A percentile compares a stretch with the other conserved stretches of the same genome.
Evolutionary conservation across 2,113 vertebrate genomes (phyloP).

Genomic region (Pseudorasbora parva): DNA sequence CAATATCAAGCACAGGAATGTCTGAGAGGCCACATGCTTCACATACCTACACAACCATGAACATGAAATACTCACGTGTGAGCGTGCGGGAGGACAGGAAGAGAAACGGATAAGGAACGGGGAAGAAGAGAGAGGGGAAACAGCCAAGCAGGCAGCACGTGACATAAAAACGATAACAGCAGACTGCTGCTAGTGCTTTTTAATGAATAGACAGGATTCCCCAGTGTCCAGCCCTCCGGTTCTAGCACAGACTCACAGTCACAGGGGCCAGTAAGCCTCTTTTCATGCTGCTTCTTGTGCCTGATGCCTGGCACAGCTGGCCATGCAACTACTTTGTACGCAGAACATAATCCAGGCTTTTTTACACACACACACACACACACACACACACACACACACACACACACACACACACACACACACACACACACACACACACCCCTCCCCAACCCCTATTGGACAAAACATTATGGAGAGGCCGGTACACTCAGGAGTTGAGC

Average conservation of each 20-base stretch:
- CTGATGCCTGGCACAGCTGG: constrained; percentile 11
- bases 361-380: too few relatives aligned
- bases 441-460: not conserved
- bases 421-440: too few relatives aligned
- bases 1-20: constrained; percentile 57
- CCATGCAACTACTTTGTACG: not conserved
- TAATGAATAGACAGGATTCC: constrained; percentile 59
- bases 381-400: too few relatives aligned
- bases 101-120: constrained; percentile 15
- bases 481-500: not conserved
- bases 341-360: constrained; percentile 28
- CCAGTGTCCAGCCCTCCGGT: not conserved
- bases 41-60: constrained; percentile 49
- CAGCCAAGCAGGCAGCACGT: constrained; percentile 36
- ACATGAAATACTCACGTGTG: constrained; percentile 38
- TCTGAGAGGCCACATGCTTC: constrained; percentile 54
- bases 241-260: constrained; percentile 5
- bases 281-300: constrained; percentile 12
- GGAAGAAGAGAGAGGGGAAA: not conserved
- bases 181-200: constrained; percentile 51
- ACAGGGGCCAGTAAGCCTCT: constrained; percentile 23
- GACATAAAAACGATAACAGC: constrained; percentile 47
- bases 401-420: too few relatives aligned
- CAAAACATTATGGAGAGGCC: not conserved
- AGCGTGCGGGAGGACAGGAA: not conserved